Conservation (phyloP, 2,797 vertebrate species). For the Phrynocephalus guinanensis region DNA sequence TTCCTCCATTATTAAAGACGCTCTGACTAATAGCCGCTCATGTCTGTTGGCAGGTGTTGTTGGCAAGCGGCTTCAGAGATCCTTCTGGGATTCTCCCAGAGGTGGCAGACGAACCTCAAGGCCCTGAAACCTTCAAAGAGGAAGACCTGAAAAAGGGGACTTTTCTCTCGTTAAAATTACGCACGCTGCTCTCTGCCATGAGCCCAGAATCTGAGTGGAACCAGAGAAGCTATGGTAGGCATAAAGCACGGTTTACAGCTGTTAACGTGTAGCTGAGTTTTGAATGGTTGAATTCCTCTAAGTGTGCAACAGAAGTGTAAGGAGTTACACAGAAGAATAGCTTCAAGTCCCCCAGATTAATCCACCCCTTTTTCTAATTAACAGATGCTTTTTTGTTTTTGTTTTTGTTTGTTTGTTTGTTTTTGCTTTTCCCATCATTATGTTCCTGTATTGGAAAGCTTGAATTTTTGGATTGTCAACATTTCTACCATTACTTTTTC, state of each 20-base stretch:
- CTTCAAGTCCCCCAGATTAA: no score
- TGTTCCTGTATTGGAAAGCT: not conserved
- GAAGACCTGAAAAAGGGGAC: constrained; percentile 44
- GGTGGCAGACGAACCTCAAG: not conserved
- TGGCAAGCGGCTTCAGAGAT: constrained; percentile 58
- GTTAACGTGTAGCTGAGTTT: no score
- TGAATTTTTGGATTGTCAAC: not conserved
- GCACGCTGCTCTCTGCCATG: constrained; percentile 40
- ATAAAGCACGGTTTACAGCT: not conserved
- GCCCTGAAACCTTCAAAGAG: constrained; percentile 35
- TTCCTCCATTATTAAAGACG: constrained; percentile 70
- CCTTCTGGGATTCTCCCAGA: constrained; percentile 35
- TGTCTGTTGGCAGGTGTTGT: constrained; percentile 56
- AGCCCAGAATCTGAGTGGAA: constrained; percentile 42
- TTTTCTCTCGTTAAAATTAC: constrained; percentile 41
- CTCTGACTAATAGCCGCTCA: constrained; percentile 55
- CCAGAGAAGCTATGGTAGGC: constrained; percentile 20
- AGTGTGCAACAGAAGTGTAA: no score
- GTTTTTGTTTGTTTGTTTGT: no score
- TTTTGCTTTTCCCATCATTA: no score
- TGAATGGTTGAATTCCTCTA: no score
- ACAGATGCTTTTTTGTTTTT: no score
- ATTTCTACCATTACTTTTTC: not conserved
- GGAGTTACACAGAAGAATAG: no score
- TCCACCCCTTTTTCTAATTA: no score